Conservation (phyloP, 64 coral and sea anemone genomes). For the Astreopora myriophthalma region DNA sequence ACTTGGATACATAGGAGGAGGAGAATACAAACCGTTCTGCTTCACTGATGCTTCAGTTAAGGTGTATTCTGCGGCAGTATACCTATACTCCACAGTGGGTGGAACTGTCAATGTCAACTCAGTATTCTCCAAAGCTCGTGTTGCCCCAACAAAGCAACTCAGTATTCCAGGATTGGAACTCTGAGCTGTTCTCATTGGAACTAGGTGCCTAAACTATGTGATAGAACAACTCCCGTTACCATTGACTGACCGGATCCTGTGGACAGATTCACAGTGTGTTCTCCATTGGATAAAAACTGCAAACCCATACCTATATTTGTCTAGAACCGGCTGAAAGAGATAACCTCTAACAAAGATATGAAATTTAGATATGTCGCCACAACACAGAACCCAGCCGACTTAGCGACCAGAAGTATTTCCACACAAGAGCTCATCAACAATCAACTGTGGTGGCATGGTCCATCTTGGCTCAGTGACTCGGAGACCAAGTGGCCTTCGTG, state of each 20-base stretch:
- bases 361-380: conserved; percentile 53
- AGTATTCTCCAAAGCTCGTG: conserved; percentile 34
- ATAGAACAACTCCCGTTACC: background rate
- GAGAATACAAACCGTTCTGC: conserved; percentile 37
- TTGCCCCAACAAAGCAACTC: conserved; percentile 29
- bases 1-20: background rate
- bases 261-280: background rate
- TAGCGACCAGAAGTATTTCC: conserved; percentile 60
- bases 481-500: conserved; percentile 46
- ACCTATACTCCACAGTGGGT: background rate
- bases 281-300: conserved; percentile 38
- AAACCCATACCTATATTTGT: conserved; percentile 39
- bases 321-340: conserved; percentile 38
- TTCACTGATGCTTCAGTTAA: conserved; percentile 50
- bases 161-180: background rate
- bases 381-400: conserved; percentile 59
- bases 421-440: conserved; percentile 15
- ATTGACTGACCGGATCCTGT: background rate
- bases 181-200: too few species aligned
- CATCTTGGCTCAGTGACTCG: conserved; percentile 34
- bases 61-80: conserved; percentile 10
- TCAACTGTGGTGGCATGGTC: conserved; percentile 56
- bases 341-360: conserved; percentile 44
- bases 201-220: too few species aligned
- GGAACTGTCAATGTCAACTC: background rate